A percentile compares a stretch with the other conserved stretches of the same genome.
Conservation (phyloP, 2,113 vertebrate genomes). For the Osmerus mordax region DNA sequence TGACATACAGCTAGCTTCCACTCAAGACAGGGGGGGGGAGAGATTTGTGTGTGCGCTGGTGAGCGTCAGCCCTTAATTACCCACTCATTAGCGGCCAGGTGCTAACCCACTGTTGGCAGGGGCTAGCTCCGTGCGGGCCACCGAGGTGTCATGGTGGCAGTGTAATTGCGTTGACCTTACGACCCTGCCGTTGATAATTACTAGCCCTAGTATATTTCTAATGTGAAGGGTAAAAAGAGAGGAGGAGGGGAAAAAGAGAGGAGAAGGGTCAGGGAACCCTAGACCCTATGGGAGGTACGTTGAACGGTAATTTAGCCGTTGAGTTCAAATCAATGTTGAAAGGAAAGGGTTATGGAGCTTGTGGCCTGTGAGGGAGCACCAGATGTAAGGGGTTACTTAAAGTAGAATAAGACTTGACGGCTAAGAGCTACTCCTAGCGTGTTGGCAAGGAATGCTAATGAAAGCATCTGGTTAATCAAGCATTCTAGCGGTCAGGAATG, state of each 20-base stretch:
- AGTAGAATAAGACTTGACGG: background rate
- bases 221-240: constrained; percentile 37
- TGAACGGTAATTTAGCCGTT: constrained; percentile 39
- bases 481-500: background rate
- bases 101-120: constrained; percentile 52
- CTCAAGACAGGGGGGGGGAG: background rate
- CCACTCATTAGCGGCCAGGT: constrained; percentile 60
- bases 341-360: constrained; percentile 17
- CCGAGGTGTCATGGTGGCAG: constrained; percentile 58
- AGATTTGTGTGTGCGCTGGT: background rate
- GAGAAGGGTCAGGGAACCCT: constrained; percentile 21
- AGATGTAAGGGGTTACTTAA: background rate
- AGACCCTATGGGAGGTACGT: constrained; percentile 34
- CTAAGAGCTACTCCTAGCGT: background rate
- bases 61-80: constrained; percentile 56
- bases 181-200: constrained; percentile 61
- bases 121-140: constrained; percentile 50
- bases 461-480: background rate
- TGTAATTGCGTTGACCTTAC: constrained; percentile 60
- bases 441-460: background rate
- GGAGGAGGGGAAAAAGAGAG: constrained; percentile 11
- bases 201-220: constrained; percentile 54
- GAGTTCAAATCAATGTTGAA: constrained; percentile 38
- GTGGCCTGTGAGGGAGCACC: background rate
- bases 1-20: too few relatives aligned